Base-by-base conservation (phyloP, 2,797 vertebrate genomes). In the Channallabes apus region DNA sequence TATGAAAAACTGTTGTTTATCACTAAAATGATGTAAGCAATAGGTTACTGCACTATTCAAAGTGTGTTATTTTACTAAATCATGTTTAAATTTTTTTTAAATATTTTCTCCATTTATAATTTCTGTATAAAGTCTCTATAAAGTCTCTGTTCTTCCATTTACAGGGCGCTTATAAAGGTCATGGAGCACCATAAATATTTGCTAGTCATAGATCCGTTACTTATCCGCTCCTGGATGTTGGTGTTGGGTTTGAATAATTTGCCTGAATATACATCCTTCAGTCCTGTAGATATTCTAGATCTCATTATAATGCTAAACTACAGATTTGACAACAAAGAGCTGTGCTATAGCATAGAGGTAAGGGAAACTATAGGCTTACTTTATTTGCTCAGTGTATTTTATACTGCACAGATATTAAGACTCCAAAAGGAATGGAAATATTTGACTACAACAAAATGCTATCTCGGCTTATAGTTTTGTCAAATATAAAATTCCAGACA, bases 161-260 rank as follows among this genome's bases (percentile, higher is more conserved):
- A 35, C 56, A 95, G 96, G 6, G 35, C 59, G 0, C 4, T 97
- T 0, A 20, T 96, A 24, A 85, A 92, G 0, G 0, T 91, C 14
- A 92, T 97, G 90, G 89, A 87, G 35, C 59, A 0, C 0, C 75
- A 93, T 68, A 87, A 84, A 20, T 85, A 95, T 87, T 46, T 99
- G 90, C 87, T 96, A 87, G 64, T 90, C 0, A 32, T 95, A 0
- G 96, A 99, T 24, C 0, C 1, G 3, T 84, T 90, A 18, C 90
- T 95, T 51, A 87, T 94, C 87, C 95, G 93, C 0, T 96, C 97
- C 27, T 97, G 95, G 93, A 91, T 97, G 86, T 96, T 84, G 75
- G 80, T 97, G 88, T 85, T 98, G 84, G 88, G 93, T 18, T 24
- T 96, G 4, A 35, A 78, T 0, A 59, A 83, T 0, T 88, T 96